Evolutionary conservation across 2,888 invertebrate genomes (phyloP), one percentile per base, ranked within the genome.

Genomic region (Caenorhabditis drosophilae): DNA sequence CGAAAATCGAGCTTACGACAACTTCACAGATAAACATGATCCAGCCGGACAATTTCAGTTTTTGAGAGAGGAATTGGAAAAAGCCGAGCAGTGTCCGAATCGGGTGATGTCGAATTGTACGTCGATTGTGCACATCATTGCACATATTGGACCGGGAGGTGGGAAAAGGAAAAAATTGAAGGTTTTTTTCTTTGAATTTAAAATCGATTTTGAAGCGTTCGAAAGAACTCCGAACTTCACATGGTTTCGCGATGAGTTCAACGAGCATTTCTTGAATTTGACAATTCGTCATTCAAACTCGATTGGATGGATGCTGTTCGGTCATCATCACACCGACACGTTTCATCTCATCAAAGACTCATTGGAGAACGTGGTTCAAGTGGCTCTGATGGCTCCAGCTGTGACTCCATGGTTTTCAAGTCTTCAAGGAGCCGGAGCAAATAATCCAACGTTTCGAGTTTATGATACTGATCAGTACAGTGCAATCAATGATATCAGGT

Each of bases 331-430:
- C 62, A 83, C 83, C 0, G 84, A 84, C 55, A 82, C 84, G 18
- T 84, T 84, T 67, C 81, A 83, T 55, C 44, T 84, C 15, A 64
- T 81, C 18, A 75, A 73, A 60, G 78, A 42, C 15, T 42, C 42
- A 15, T 23, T 23, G 6, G 77, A 91, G 18, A 72, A 46, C 9
- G 55, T 59, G 0, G 68, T 72, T 18, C 68, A 72, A 47, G 18
- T 92, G 89, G 80, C 87, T 76, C 89, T 93, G 86, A 87, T 93
- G 82, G 90, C 93, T 27, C 94, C 94, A 22, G 90, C 93, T 40
- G 90, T 95, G 71, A 92, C 92, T 58, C 94, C 95, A 0, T 89
- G 90, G 85, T 89, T 90, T 72, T 90, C 90, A 54, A 76, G 82
- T 16, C 76, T 85, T 26, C 74, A 82, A 1, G 84, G 84, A 11